phyloP scores from a whole-genome alignment of 1,140 invertebrate species.

The Globodera ellingtonae region DNA sequence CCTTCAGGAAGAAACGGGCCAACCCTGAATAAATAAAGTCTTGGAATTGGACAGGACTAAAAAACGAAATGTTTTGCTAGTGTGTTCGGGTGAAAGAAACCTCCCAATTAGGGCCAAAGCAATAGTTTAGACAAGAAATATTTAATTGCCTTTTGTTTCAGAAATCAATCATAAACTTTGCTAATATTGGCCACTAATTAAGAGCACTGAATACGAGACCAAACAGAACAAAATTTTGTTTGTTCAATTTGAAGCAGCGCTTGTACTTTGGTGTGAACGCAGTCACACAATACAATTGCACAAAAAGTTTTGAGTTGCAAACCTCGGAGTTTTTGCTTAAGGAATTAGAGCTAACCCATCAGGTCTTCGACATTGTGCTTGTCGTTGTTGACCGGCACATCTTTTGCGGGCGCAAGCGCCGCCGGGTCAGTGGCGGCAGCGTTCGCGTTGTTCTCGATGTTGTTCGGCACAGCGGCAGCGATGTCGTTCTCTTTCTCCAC shows the following conservation, averaged over 20 bases:
- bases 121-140: background rate
- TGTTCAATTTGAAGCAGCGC: too few relatives aligned
- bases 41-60: background rate
- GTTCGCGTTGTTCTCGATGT: conserved; percentile 9
- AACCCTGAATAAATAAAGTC: conserved; percentile 21
- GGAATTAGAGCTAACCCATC: background rate
- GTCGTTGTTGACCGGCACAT: conserved; percentile 16
- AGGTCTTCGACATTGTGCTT: conserved; percentile 1
- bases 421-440: background rate
- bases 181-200: too few relatives aligned
- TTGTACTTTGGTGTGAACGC: too few relatives aligned
- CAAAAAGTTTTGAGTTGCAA: too few relatives aligned
- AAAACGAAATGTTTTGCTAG: background rate
- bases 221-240: background rate
- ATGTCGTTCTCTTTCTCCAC: conserved; percentile 28
- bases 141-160: background rate
- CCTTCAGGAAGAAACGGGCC: conserved; percentile 26
- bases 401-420: background rate
- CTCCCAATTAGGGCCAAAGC: too few relatives aligned
- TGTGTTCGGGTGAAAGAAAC: too few relatives aligned
- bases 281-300: too few relatives aligned
- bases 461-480: conserved; percentile 12
- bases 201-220: too few relatives aligned
- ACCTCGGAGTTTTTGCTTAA: too few relatives aligned
- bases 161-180: background rate